These are phyloP conservation scores for Busseola fusca DNA, from an alignment of 2,888 invertebrate species.

Conservation along the genomic window DNA sequence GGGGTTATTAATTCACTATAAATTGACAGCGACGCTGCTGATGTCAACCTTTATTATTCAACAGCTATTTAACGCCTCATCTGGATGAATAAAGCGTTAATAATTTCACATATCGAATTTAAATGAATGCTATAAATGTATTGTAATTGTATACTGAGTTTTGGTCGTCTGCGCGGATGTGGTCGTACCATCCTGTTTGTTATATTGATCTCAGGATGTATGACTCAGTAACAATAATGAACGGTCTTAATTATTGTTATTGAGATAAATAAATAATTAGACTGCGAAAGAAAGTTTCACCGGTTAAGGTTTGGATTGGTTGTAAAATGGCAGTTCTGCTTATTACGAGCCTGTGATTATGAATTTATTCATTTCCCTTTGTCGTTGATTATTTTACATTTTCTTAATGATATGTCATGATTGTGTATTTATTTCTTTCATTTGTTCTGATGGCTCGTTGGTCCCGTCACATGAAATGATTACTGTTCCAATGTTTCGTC, in stretches of 20 bases:
- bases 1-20: constrained; percentile 52
- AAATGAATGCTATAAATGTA: constrained; percentile 37
- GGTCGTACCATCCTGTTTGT: constrained; percentile 43
- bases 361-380: constrained; percentile 24
- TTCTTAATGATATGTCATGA: constrained; percentile 3
- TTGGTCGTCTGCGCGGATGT: constrained; percentile 45
- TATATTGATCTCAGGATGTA: constrained; percentile 25
- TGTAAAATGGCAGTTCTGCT: constrained; percentile 21
- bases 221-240: constrained; percentile 40
- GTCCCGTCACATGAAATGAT: background rate
- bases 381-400: constrained; percentile 4
- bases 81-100: constrained; percentile 34
- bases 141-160: constrained; percentile 43
- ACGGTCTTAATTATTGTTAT: constrained; percentile 31
- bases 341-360: constrained; percentile 18
- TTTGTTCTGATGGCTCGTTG: background rate
- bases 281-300: constrained; percentile 19
- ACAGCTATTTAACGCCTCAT: constrained; percentile 53
- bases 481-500: background rate
- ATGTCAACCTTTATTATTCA: constrained; percentile 49
- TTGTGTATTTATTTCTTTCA: background rate
- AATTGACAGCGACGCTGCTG: constrained; percentile 49
- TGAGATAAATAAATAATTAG: constrained; percentile 34
- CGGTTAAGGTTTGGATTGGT: constrained; percentile 18
- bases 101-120: constrained; percentile 43